These are phyloP conservation scores for Idaea straminata DNA, from an alignment of 2,888 invertebrate genomes.

Conservation along the genomic window DNA sequence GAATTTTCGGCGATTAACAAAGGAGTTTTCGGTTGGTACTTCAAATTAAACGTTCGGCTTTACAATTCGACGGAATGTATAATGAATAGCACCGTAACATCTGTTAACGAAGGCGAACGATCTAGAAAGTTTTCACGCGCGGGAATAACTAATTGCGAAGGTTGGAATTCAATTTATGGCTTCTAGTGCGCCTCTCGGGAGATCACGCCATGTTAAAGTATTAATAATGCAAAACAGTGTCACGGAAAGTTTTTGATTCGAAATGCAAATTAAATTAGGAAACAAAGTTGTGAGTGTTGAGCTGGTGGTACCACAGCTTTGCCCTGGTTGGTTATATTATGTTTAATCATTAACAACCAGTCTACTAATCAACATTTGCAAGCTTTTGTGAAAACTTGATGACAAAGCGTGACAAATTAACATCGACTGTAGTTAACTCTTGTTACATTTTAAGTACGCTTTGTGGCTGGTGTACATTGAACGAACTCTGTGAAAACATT, in stretches of 20 bases:
- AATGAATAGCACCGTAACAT: slow-evolving; percentile 81
- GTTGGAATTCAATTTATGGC: slow-evolving; percentile 80
- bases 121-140: slow-evolving; percentile 81
- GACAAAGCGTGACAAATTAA: slow-evolving; percentile 26
- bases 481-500: neutral
- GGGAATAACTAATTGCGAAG: slow-evolving; percentile 81
- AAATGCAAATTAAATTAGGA: slow-evolving; percentile 78
- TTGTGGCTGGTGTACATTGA: neutral
- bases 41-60: slow-evolving; percentile 80
- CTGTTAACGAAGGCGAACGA: slow-evolving; percentile 81
- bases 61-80: slow-evolving; percentile 80
- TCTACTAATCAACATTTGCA: slow-evolving; percentile 26
- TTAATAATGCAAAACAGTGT: slow-evolving; percentile 81
- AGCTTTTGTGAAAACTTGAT: slow-evolving; percentile 25
- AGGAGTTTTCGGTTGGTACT: slow-evolving; percentile 73
- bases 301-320: slow-evolving; percentile 60
- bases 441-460: neutral
- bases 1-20: slow-evolving; percentile 61
- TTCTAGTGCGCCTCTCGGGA: slow-evolving; percentile 76
- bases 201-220: slow-evolving; percentile 76
- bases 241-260: slow-evolving; percentile 79
- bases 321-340: slow-evolving; percentile 56
- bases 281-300: slow-evolving; percentile 71
- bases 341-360: slow-evolving; percentile 56
- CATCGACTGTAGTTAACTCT: slow-evolving; percentile 13